Evolutionary conservation across 1,140 invertebrate species (phyloP), one percentile per base, ranked within the genome.

Genomic region (Matsumurasca onukii): DNA sequence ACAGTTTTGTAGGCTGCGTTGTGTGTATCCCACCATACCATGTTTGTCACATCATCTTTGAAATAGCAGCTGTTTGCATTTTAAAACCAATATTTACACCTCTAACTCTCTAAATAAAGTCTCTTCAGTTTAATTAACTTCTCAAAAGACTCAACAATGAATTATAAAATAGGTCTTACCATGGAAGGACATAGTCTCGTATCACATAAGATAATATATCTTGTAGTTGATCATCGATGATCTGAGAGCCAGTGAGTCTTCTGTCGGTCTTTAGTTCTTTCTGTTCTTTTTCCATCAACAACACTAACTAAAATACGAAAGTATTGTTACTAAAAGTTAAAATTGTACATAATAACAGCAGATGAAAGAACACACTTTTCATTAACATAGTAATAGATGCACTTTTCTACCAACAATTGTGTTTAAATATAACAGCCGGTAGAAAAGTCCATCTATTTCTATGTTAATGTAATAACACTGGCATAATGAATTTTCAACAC

Each of bases 141-240:
- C n/a, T n/a, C n/a, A n/a, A n/a, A n/a, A n/a, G n/a, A n/a, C n/a
- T n/a, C n/a, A n/a, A n/a, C n/a, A n/a, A n/a, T n/a, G n/a, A n/a
- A n/a, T n/a, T n/a, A n/a, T n/a, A n/a, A n/a, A n/a, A n/a, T n/a
- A n/a, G n/a, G n/a, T n/a, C 81, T 78, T 91, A 92, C 92, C 92
- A 95, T 12, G 87, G 84, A 72, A 87, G 85, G 17, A 94, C 86
- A 81, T 92, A 92, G 82, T 93, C 91, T 74, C 90, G 81, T 64
- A 93, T 83, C 57, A 90, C 81, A 76, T 87, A 91, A 69, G 88
- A 84, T 71, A 93, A 80, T 70, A 93, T 90, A 77, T 89, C 87
- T 77, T 89, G 87, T 66, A 91, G 77, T 69, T 85, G 86, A 76
- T 89, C 87, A 80, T 91, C 89, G 72, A 91, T 89, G 29, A 88